Evolutionary conservation across 2,888 invertebrate genomes (phyloP).

Genomic region (Cantharis rufa): DNA sequence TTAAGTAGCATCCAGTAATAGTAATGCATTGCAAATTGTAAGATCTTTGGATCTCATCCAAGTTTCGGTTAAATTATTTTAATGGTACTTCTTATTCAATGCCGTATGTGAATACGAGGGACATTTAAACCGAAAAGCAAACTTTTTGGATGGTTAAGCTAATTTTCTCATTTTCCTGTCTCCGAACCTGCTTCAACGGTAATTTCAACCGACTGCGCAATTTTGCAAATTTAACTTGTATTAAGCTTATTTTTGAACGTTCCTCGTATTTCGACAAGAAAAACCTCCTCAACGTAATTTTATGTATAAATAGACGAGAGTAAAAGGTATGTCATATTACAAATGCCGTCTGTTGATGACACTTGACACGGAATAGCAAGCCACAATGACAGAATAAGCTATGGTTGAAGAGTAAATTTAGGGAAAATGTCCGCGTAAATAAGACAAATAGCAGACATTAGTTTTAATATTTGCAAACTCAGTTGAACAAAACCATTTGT

Average conservation of each 20-base stretch:
- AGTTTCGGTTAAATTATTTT: neutral
- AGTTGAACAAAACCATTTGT: conserved; percentile 1
- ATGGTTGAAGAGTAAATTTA: conserved; percentile 18
- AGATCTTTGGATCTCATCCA: neutral
- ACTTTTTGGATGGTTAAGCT: neutral
- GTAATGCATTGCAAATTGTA: neutral
- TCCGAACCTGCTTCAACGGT: too few species aligned
- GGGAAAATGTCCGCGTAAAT: conserved; percentile 18
- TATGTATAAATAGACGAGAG: neutral
- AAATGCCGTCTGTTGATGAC: conserved; percentile 33
- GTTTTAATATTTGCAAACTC: conserved; percentile 16
- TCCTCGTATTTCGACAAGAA: neutral
- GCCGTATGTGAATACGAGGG: neutral
- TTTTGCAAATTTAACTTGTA: neutral
- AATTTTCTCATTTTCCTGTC: neutral
- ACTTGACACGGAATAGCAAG: conserved; percentile 29
- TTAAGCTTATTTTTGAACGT: neutral
- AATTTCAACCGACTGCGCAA: too few species aligned
- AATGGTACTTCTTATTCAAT: neutral
- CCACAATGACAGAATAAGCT: conserved; percentile 18
- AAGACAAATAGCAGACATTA: conserved; percentile 13
- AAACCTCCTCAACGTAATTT: conserved; percentile 5
- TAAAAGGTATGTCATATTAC: conserved; percentile 29
- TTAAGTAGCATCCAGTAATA: neutral
- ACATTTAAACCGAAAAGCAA: neutral